Base-by-base conservation (phyloP, 2,113 vertebrate species). In the Zosterops pallidus region DNA sequence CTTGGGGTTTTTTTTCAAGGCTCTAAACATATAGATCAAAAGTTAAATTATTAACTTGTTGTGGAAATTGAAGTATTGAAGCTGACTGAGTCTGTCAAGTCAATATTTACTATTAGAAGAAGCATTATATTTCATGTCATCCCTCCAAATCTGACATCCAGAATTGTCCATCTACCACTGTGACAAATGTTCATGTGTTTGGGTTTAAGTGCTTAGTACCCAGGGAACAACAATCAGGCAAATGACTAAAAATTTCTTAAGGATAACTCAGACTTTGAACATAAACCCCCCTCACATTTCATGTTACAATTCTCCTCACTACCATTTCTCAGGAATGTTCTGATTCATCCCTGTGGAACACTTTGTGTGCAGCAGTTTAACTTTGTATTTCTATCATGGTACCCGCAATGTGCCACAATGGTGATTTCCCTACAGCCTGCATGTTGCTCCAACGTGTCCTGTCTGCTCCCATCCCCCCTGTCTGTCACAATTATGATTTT, bases 401-500 rank as follows among this genome's bases (percentile, higher is more conserved):
- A 52, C 75, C 62, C 90, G 71, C 55, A 24, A 33, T 53, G 76
- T 83, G 76, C 71, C 88, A 81, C 46, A 83, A 20, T 49, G 39
- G 64, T 0, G 0, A 63, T 74, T 80, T 65, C 68, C 31, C 68
- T 29, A 11, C 21, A n/a, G 17, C 21, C 31, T 2, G 4, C 12
- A 2, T 39, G 49, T 6, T 46, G 46, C 59, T 88, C 47, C 63
- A 88, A 62, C 5, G 2, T 62, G 35, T 53, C 23, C 89, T 69
- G 67, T 83, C 94, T 83, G 82, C 63, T 80, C 68, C 81, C 70
- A 93, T 76, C 56, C 47, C 88, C 50, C 55, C 68, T 90, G 63
- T 87, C 59, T 91, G 79, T 83, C 82, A 90, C 79, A 50, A 46
- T 60, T 77, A 86, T 33, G 86, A 85, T 63, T 94, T 91, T 87